Evolutionary conservation across 1,140 invertebrate genomes (phyloP).

Genomic region (Hypsibius dujardini): DNA sequence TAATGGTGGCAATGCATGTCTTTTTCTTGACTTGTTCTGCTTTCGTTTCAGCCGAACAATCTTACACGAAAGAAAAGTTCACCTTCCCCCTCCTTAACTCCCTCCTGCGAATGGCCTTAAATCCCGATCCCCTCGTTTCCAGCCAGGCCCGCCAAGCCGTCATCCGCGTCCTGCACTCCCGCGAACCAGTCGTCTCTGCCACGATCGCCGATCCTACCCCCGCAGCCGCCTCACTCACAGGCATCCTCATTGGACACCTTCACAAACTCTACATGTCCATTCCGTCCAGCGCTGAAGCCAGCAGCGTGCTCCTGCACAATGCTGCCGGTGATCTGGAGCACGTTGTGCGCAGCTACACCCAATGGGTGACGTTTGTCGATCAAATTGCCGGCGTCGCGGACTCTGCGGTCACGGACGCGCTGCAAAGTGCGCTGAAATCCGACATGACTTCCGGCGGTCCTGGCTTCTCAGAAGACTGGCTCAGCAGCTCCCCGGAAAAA

Average conservation of each 20-base stretch:
- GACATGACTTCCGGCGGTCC: background rate
- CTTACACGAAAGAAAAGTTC: background rate
- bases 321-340: background rate
- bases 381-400: background rate
- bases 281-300: background rate
- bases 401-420: background rate
- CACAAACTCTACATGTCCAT: background rate
- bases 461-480: background rate
- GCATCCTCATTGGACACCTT: background rate
- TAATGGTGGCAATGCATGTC: no score
- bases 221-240: background rate
- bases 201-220: background rate
- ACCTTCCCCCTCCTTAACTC: background rate
- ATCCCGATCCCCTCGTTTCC: background rate
- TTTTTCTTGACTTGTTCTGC: background rate
- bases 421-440: background rate
- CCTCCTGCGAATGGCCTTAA: background rate
- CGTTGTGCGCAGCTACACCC: background rate
- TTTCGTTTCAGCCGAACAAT: no score
- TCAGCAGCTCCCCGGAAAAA: background rate
- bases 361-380: background rate
- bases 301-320: background rate
- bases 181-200: background rate
- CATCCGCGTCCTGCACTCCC: background rate
- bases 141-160: background rate